Evolutionary conservation across 2,113 vertebrate genomes (phyloP).

Genomic region (Struthidea cinerea): DNA sequence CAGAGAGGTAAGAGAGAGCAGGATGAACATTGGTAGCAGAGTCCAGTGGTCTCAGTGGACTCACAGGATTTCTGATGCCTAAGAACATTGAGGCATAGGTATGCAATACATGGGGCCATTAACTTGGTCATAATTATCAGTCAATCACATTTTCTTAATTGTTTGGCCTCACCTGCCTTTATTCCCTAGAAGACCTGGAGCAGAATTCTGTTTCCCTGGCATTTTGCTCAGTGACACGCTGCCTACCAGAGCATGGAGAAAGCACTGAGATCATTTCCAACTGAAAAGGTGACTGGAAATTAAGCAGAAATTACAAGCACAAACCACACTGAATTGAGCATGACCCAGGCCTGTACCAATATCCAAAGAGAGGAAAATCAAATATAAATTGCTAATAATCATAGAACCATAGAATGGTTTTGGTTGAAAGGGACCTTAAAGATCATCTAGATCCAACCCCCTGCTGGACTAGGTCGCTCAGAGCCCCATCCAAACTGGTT

Average conservation of each 20-base stretch:
- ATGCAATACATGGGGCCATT: neutral
- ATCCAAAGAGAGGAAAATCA: neutral
- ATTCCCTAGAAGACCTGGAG: neutral
- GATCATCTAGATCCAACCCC: neutral
- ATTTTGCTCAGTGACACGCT: neutral
- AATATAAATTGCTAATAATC: neutral
- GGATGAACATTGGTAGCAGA: neutral
- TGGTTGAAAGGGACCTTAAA: neutral
- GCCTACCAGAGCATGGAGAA: neutral
- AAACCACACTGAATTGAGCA: neutral
- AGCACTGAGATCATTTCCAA: neutral
- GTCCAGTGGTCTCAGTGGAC: neutral
- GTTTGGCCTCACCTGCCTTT: neutral
- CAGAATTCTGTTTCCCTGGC: neutral
- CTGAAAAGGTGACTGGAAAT: neutral
- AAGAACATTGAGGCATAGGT: neutral
- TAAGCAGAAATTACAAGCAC: neutral
- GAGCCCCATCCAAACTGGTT: neutral
- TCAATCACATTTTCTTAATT: neutral
- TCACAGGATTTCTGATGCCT: neutral
- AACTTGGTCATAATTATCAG: neutral
- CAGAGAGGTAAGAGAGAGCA: neutral
- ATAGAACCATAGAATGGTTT: neutral
- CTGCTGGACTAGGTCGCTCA: neutral
- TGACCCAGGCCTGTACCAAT: neutral